phyloP scores from a whole-genome alignment of 2,113 vertebrate species.

The Phaethon lepturus region DNA sequence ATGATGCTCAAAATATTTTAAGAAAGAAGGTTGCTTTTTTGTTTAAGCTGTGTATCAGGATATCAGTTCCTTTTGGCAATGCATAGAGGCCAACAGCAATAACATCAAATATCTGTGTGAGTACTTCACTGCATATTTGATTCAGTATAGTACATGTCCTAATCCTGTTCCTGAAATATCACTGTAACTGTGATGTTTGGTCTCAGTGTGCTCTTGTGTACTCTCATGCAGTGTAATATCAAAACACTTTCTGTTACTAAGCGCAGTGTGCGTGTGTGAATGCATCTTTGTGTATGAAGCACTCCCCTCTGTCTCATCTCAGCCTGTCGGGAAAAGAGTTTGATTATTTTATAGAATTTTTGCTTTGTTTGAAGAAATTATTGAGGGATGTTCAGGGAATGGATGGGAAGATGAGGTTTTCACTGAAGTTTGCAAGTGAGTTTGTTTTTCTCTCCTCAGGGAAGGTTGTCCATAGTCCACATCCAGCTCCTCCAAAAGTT shows the following conservation, averaged over 20 bases:
- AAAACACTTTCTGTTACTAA: constrained; percentile 15
- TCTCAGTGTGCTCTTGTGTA: constrained; percentile 17
- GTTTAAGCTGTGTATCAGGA: neutral
- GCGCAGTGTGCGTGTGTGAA: neutral
- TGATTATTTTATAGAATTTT: constrained; percentile 39
- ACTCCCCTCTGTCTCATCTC: neutral
- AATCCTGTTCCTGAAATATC: neutral
- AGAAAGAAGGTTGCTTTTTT: neutral
- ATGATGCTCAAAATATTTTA: neutral
- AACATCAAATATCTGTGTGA: neutral
- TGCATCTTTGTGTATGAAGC: neutral
- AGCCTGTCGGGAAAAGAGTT: neutral
- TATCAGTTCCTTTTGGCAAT: neutral
- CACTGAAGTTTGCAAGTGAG: neutral
- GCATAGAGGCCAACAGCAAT: neutral
- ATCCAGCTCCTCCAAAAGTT: neutral
- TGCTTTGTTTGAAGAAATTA: constrained; percentile 20
- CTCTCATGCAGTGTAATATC: neutral
- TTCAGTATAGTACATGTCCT: neutral
- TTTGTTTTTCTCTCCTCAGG: constrained; percentile 49
- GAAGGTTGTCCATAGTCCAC: neutral
- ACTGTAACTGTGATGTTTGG: neutral
- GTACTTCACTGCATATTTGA: neutral
- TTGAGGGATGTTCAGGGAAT: neutral
- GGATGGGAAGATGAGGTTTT: neutral